Conservation (phyloP, 2,113 vertebrate species). For the Acrocephalus kingi region DNA sequence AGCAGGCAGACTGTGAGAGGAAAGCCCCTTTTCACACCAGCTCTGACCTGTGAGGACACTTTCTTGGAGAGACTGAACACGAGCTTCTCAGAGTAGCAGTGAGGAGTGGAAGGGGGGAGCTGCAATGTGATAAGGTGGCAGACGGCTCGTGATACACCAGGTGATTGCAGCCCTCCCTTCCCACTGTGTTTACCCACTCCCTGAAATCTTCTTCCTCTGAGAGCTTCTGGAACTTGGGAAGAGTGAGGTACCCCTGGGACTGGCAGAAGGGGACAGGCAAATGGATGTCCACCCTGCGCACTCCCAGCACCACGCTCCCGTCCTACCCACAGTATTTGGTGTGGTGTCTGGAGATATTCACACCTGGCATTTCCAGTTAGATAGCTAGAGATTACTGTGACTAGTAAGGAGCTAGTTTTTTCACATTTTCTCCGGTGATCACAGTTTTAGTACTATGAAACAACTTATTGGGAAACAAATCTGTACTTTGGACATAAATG, state of each 20-base stretch:
- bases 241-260: background rate
- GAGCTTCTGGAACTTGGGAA: background rate
- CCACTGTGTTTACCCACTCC: background rate
- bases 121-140: accelerated
- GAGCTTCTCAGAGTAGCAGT: background rate
- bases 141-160: background rate
- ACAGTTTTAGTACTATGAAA: background rate
- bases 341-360: background rate
- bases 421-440: background rate
- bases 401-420: background rate
- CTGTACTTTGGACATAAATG: background rate
- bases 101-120: background rate
- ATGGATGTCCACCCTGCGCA: background rate
- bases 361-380: background rate
- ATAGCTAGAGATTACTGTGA: background rate
- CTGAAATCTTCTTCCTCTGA: background rate
- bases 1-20: background rate
- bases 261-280: background rate
- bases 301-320: accelerated
- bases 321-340: background rate
- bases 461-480: background rate
- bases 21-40: constrained; percentile 30
- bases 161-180: background rate
- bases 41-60: background rate
- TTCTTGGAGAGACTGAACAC: background rate